A percentile compares a stretch with the other conserved stretches of the same genome.
Conservation (phyloP, 2,797 vertebrate species). For the Rousettus madagascariensis region DNA sequence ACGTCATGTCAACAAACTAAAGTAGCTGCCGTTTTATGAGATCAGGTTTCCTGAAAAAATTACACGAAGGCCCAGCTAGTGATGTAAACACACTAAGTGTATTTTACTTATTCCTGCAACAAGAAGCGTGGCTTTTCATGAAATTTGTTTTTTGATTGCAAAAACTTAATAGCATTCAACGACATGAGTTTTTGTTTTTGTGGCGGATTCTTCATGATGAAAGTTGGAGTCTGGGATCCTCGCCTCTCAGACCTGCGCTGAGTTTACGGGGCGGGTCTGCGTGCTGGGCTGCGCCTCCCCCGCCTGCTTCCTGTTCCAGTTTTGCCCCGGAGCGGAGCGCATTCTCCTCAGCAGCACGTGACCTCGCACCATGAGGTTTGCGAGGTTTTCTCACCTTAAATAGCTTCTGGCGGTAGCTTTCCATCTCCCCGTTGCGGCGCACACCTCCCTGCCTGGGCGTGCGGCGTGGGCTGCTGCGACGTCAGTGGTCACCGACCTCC, state of each 20-base stretch:
- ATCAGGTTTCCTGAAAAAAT: neutral
- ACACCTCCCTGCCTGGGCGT: neutral
- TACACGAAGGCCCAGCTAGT: neutral
- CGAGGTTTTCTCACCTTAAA: neutral
- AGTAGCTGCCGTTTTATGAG: constrained; percentile 2
- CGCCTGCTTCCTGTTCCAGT: neutral
- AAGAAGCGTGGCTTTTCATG: neutral
- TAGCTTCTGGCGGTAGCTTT: neutral
- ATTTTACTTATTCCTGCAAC: neutral
- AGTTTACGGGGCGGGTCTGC: neutral
- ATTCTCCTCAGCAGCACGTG: neutral
- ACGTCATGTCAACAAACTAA: neutral
- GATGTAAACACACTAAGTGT: neutral
- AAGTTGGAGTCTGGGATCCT: neutral
- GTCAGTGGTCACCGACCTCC: neutral
- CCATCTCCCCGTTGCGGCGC: neutral
- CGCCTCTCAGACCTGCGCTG: neutral
- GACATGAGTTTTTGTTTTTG: neutral
- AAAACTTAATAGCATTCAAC: neutral
- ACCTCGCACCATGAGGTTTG: neutral
- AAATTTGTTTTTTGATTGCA: neutral
- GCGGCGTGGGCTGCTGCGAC: neutral
- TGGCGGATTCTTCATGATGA: neutral
- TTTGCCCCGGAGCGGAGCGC: neutral
- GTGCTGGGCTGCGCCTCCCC: neutral